Percentiles rank a stretch among this genome's conserved stretches.
Evolutionary conservation across 92 coral and sea anemone species (phyloP).

Genomic region (Montipora capitata): DNA sequence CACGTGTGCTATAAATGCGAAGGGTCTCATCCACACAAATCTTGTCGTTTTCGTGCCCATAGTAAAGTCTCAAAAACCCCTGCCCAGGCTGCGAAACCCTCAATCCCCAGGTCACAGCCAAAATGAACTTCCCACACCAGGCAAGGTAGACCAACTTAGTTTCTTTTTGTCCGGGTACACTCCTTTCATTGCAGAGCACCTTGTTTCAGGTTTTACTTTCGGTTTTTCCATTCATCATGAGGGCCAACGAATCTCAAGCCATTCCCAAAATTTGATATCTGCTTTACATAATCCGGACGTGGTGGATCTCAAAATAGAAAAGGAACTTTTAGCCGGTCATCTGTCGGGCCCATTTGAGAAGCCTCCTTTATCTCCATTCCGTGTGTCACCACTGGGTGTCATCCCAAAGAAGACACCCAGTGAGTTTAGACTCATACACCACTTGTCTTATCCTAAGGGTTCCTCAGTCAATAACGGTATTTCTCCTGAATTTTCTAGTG

Average conservation of each 20-base stretch:
- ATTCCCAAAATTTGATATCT: conserved; percentile 36
- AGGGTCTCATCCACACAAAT: conserved; percentile 26
- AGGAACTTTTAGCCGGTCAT: conserved; percentile 32
- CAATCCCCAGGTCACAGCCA: neutral
- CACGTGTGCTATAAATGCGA: conserved; percentile 67
- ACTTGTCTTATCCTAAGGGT: conserved; percentile 78
- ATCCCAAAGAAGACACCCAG: conserved; percentile 74
- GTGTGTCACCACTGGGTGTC: conserved; percentile 76
- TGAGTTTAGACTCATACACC: conserved; percentile 73
- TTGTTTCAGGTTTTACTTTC: conserved; percentile 42
- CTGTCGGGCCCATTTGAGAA: conserved; percentile 68
- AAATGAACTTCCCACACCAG: conserved; percentile 64
- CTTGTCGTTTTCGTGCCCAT: conserved; percentile 69
- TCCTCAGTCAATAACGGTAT: conserved; percentile 83
- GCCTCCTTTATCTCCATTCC: conserved; percentile 61
- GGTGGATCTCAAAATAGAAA: conserved; percentile 40
- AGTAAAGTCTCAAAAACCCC: neutral
- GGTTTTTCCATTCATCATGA: conserved; percentile 70
- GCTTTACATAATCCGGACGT: conserved; percentile 39
- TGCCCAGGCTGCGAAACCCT: no score
- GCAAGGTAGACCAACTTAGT: conserved; percentile 37
- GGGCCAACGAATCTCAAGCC: conserved; percentile 30
- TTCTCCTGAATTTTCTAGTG: conserved; percentile 51
- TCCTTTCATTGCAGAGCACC: conserved; percentile 40
- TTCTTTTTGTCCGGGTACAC: conserved; percentile 42